phyloP scores from a whole-genome alignment of 2,888 invertebrate genomes.

The Elegia similella region DNA sequence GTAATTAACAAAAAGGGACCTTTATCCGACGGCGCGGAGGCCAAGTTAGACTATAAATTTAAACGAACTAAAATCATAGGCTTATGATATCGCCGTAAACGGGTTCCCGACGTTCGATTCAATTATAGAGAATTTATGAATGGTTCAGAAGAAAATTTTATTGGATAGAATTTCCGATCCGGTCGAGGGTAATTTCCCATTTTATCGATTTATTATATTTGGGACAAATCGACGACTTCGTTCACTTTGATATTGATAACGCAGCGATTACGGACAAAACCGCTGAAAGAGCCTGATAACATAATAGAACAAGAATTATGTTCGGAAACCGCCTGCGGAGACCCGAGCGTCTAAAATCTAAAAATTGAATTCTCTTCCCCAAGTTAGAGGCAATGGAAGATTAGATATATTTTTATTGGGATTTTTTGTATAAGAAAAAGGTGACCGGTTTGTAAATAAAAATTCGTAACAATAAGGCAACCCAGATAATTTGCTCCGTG shows the following conservation, averaged over 20 bases:
- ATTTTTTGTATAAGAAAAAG: no score
- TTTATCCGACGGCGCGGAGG: constrained; percentile 30
- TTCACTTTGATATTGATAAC: constrained; percentile 43
- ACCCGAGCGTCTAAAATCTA: background rate
- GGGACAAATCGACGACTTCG: constrained; percentile 49
- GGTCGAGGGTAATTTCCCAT: constrained; percentile 57
- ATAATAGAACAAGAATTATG: constrained; percentile 40
- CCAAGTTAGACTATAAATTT: constrained; percentile 42
- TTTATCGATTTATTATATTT: constrained; percentile 57
- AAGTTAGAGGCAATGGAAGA: background rate
- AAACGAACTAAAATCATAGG: constrained; percentile 58
- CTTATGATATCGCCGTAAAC: constrained; percentile 54
- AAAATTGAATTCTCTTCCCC: constrained; percentile 2
- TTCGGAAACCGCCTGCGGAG: constrained; percentile 30
- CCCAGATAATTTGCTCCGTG: no score
- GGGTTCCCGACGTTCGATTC: constrained; percentile 62
- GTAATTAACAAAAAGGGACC: constrained; percentile 59
- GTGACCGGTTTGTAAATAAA: background rate
- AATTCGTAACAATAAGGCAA: no score
- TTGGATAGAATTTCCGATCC: constrained; percentile 60
- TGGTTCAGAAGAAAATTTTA: constrained; percentile 65
- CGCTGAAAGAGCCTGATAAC: constrained; percentile 35
- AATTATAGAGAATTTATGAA: constrained; percentile 74
- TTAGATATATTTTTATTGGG: no score
- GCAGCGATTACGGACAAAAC: constrained; percentile 37